phyloP scores from a whole-genome alignment of 1,140 invertebrate genomes.

The Diploscapter pachys region DNA sequence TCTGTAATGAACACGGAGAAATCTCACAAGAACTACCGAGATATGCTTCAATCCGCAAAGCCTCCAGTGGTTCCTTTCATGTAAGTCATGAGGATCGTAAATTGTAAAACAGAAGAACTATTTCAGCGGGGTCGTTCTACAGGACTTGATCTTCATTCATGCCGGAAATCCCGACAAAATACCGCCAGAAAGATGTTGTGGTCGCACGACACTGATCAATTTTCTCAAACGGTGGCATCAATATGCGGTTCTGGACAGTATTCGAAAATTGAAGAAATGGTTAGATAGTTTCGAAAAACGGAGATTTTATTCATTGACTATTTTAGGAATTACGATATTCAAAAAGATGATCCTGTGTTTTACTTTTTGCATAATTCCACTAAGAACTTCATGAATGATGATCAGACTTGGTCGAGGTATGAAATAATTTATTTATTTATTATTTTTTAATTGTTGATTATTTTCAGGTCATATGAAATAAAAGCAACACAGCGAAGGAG shows the following conservation, averaged over 20 bases:
- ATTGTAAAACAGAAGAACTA: conserved; percentile 34
- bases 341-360: conserved; percentile 86
- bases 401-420: conserved; percentile 84
- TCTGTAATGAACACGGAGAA: conserved; percentile 90
- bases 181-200: conserved; percentile 22
- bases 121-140: conserved; percentile 86
- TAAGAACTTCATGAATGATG: conserved; percentile 87
- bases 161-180: conserved; percentile 76
- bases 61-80: conserved; percentile 98
- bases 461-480: conserved; percentile 77
- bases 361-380: conserved; percentile 88
- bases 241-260: conserved; percentile 92
- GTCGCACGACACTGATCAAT: conserved; percentile 71
- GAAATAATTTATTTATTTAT: no score
- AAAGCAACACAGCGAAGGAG: conserved; percentile 71
- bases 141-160: conserved; percentile 97
- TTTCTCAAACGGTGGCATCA: conserved; percentile 97
- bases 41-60: conserved; percentile 84
- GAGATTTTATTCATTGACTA: conserved; percentile 11
- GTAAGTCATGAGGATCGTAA: conserved; percentile 57
- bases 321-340: conserved; percentile 63
- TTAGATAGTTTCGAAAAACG: conserved; percentile 23
- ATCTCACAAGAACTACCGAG: conserved; percentile 89
- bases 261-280: conserved; percentile 72
- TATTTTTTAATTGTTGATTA: no score